These are phyloP conservation scores for Schizothorax lantsangensis DNA, from an alignment of 2,797 vertebrate species.

Conservation along the genomic window DNA sequence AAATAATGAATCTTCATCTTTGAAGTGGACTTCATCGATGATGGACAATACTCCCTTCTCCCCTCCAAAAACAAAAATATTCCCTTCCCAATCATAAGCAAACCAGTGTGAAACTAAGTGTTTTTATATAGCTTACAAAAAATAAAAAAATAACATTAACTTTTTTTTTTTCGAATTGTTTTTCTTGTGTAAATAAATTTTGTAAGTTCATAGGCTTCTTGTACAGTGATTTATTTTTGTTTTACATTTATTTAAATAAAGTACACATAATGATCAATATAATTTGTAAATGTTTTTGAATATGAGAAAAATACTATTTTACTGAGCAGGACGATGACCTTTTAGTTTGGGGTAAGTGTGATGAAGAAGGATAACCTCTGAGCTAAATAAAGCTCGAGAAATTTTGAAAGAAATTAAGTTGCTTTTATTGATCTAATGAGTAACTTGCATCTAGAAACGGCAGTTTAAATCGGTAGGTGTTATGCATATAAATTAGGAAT, in stretches of 20 bases:
- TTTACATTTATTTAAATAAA: slow-evolving; percentile 62
- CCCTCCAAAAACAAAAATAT: neutral
- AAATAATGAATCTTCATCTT: neutral
- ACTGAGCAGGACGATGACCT: slow-evolving; percentile 22
- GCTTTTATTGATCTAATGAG: neutral
- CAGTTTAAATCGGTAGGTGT: neutral
- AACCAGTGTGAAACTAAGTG: slow-evolving; percentile 2
- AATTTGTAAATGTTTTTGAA: slow-evolving; percentile 60
- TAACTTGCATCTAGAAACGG: neutral
- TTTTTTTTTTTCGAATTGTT: slow-evolving; percentile 26
- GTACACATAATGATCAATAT: slow-evolving; percentile 53
- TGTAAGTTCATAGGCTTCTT: slow-evolving; percentile 39
- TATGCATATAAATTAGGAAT: neutral
- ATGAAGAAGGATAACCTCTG: neutral
- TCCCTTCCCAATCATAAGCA: neutral
- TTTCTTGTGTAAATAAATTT: slow-evolving; percentile 29
- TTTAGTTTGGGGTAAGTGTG: slow-evolving; percentile 53
- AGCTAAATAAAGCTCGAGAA: neutral
- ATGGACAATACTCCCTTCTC: neutral
- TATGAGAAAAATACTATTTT: slow-evolving; percentile 28
- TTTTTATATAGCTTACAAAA: neutral
- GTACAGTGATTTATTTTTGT: neutral
- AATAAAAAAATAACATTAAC: neutral
- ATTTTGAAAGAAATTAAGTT: no score
- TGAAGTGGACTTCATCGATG: neutral